These are phyloP conservation scores for Phrynocephalus guinanensis DNA, from an alignment of 2,797 vertebrate genomes.

Conservation along the genomic window DNA sequence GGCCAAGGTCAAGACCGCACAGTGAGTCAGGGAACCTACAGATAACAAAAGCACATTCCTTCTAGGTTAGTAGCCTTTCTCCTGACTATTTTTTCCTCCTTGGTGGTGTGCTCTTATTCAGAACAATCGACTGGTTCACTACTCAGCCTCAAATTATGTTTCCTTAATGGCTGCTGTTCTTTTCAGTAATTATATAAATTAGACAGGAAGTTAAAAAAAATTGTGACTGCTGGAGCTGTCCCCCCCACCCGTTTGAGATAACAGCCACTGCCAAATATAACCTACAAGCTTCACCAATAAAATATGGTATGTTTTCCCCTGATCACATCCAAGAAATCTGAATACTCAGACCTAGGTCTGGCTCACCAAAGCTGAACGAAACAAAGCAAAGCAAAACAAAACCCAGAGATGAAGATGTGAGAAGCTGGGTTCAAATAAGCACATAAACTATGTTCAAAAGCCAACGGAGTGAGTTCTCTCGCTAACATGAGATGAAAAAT, in stretches of 20 bases:
- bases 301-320: neutral
- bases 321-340: neutral
- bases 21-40: neutral
- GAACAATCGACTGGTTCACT: neutral
- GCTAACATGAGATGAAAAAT: neutral
- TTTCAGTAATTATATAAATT: neutral
- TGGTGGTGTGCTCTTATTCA: neutral
- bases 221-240: too few relatives aligned
- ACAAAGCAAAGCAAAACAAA: neutral
- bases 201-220: neutral
- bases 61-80: neutral
- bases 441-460: neutral
- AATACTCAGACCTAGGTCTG: neutral
- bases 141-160: neutral
- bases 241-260: too few relatives aligned
- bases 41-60: neutral
- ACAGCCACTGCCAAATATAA: slow-evolving; percentile 24
- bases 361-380: slow-evolving; percentile 1
- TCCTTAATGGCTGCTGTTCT: neutral
- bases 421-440: neutral
- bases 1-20: neutral
- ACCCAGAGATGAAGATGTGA: neutral
- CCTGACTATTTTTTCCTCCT: neutral
- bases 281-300: neutral
- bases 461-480: slow-evolving; percentile 29